These are phyloP conservation scores for Aulostomus chinensis DNA, from an alignment of 2,797 vertebrate genomes.

Conservation along the genomic window DNA sequence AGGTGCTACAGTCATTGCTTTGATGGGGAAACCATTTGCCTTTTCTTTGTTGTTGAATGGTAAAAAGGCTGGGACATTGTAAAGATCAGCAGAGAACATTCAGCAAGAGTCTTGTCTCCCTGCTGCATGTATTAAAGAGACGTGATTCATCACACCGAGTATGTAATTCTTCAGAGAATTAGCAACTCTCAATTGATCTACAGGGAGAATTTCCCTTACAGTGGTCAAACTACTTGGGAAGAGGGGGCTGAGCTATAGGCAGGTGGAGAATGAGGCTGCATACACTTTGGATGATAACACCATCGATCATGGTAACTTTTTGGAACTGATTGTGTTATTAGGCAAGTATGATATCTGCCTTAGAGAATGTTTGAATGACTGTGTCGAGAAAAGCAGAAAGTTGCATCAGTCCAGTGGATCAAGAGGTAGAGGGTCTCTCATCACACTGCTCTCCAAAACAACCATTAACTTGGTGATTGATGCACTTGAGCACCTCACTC, in stretches of 20 bases:
- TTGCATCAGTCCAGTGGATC: background rate
- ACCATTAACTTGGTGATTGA: background rate
- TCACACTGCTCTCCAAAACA: background rate
- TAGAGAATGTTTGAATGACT: background rate
- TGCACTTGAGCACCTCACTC: background rate
- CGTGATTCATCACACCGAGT: too few species aligned
- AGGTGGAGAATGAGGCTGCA: background rate
- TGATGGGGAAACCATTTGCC: too few species aligned
- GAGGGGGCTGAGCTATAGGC: background rate
- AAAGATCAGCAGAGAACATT: too few species aligned
- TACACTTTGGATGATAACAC: background rate
- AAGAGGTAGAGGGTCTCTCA: slow-evolving; percentile 2
- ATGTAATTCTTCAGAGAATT: too few species aligned
- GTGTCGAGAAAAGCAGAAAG: background rate
- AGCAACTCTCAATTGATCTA: too few species aligned
- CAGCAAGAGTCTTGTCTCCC: too few species aligned
- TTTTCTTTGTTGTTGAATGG: too few species aligned
- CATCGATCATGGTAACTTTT: background rate
- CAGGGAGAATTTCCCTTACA: too few species aligned
- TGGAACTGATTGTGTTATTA: background rate
- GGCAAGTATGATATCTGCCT: background rate
- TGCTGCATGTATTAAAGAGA: too few species aligned
- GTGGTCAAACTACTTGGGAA: slow-evolving; percentile 6
- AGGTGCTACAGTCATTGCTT: too few species aligned
- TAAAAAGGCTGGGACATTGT: too few species aligned